phyloP scores from a whole-genome alignment of 2,797 vertebrate genomes.

The Echeneis naucrates region DNA sequence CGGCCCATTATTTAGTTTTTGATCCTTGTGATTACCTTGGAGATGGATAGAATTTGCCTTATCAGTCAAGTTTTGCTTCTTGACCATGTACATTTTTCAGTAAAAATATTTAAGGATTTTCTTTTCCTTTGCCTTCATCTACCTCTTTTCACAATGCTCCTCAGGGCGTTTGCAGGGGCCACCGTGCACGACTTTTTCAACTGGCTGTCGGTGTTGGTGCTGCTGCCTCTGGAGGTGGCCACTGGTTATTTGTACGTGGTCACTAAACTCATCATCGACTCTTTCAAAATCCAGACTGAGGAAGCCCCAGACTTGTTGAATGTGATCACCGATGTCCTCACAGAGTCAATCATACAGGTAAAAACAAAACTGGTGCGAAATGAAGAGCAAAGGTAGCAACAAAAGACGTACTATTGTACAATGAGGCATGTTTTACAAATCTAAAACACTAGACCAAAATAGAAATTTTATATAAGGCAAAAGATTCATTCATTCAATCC shows the following conservation, averaged over 20 bases:
- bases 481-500: not conserved
- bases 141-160: not conserved
- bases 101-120: not conserved
- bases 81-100: not conserved
- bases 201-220: conserved; percentile 93
- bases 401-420: no score
- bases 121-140: conserved; percentile 12
- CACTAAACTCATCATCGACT: conserved; percentile 85
- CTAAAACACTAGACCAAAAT: not conserved
- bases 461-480: not conserved
- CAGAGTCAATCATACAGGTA: conserved; percentile 91
- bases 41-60: not conserved
- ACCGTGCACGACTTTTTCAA: conserved; percentile 98
- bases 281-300: conserved; percentile 90
- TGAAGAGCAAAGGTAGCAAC: no score
- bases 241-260: conserved; percentile 88
- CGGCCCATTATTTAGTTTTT: not conserved
- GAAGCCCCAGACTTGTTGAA: conserved; percentile 92
- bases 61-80: not conserved
- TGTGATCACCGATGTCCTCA: conserved; percentile 94
- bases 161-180: conserved; percentile 95
- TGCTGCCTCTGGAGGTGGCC: conserved; percentile 91
- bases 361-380: no score
- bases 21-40: not conserved
- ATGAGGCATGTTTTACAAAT: no score